Evolutionary conservation across 2,888 invertebrate species (phyloP).

Genomic region (Hetaerina titia): DNA sequence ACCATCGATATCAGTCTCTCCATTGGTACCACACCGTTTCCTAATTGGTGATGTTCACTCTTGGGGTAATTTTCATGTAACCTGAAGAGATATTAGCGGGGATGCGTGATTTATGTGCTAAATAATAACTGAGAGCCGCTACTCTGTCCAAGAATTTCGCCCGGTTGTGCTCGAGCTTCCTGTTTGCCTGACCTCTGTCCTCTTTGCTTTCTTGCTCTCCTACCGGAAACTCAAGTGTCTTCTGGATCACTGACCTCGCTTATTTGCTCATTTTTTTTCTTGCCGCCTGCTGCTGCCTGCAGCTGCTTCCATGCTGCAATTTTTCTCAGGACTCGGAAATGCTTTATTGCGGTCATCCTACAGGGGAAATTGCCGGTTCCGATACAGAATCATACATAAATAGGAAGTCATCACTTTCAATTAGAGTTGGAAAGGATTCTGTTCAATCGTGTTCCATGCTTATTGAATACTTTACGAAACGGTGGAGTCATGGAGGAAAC

Average conservation of each 20-base stretch:
- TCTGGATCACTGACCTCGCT: conserved; percentile 8
- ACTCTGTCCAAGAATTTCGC: not conserved
- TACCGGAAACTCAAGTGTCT: not conserved
- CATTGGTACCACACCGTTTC: not conserved
- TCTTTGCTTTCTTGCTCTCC: not conserved
- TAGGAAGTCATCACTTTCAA: not conserved
- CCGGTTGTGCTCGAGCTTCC: not conserved
- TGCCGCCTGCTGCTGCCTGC: not conserved
- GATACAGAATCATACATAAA: not conserved
- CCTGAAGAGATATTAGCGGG: not conserved
- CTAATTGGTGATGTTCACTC: not conserved
- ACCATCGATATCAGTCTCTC: not conserved
- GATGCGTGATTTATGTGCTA: not conserved
- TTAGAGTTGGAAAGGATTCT: too few species aligned
- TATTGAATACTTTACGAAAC: too few species aligned
- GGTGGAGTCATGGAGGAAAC: too few species aligned
- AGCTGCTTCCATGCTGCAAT: conserved; percentile 16
- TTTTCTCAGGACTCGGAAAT: conserved; percentile 10
- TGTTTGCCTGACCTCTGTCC: not conserved
- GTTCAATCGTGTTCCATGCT: too few species aligned
- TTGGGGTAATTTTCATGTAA: not conserved
- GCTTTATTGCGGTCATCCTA: not conserved
- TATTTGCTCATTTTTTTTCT: not conserved
- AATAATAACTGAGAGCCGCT: not conserved
- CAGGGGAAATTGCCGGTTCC: not conserved